These are phyloP conservation scores for Jaculus jaculus DNA, from an alignment of 2,113 vertebrate genomes.

Conservation along the genomic window DNA sequence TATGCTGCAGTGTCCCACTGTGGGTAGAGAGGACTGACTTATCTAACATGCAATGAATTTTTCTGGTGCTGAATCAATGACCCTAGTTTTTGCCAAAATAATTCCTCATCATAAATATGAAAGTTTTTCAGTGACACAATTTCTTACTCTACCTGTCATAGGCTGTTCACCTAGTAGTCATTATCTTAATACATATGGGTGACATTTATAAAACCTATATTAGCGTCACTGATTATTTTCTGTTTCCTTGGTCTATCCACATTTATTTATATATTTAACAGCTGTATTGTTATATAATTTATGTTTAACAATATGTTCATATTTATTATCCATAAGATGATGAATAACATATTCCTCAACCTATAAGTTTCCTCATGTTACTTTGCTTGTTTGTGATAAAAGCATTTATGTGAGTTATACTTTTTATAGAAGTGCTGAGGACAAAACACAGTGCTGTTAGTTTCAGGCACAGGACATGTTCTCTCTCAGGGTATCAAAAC, in stretches of 20 bases:
- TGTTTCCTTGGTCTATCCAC: neutral
- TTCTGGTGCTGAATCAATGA: neutral
- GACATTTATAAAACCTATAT: neutral
- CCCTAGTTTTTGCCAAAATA: neutral
- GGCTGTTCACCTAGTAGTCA: neutral
- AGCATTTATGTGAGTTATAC: neutral
- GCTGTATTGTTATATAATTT: neutral
- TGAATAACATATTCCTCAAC: neutral
- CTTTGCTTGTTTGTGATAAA: neutral
- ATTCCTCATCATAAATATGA: neutral
- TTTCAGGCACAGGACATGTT: neutral
- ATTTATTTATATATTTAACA: neutral
- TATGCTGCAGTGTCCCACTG: neutral
- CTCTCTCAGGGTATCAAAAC: neutral
- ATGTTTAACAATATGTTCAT: neutral
- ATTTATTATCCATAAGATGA: neutral
- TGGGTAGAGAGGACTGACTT: neutral
- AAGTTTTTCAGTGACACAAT: neutral
- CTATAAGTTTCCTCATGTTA: neutral
- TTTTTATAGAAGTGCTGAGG: neutral
- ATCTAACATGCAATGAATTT: rapidly evolving
- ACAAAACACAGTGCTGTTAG: no score
- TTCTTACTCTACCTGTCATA: neutral
- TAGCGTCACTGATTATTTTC: neutral
- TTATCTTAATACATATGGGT: neutral